phyloP scores from a whole-genome alignment of 2,888 invertebrate genomes.

The Neelides folsomi region DNA sequence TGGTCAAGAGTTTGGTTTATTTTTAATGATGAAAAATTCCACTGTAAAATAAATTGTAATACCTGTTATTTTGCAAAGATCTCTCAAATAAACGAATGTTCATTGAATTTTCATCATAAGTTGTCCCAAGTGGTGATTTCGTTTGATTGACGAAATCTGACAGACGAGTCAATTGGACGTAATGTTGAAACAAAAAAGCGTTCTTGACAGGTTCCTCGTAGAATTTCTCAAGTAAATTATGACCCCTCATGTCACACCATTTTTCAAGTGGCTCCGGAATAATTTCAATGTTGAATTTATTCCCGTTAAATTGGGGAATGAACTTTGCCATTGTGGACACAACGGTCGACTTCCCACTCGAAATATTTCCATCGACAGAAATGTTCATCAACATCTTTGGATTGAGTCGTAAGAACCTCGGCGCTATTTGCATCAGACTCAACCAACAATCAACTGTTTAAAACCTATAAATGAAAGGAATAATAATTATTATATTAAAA shows the following conservation, averaged over 20 bases:
- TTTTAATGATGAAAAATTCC: too few species aligned
- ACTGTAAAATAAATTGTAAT: too few species aligned
- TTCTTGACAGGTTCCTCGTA: constrained; percentile 42
- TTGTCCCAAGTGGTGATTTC: neutral
- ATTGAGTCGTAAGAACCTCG: constrained; percentile 1
- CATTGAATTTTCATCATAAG: neutral
- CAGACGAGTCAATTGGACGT: constrained; percentile 44
- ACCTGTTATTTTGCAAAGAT: constrained; percentile 38
- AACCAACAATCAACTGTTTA: neutral
- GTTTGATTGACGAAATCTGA: constrained; percentile 18
- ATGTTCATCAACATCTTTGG: constrained; percentile 15
- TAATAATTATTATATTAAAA: too few species aligned
- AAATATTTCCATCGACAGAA: constrained; percentile 32
- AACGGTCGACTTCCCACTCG: constrained; percentile 25
- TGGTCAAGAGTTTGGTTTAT: too few species aligned
- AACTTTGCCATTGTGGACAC: constrained; percentile 17
- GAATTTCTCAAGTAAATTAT: constrained; percentile 39
- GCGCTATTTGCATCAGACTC: neutral
- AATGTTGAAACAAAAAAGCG: constrained; percentile 44
- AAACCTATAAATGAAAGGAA: too few species aligned
- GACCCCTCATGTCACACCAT: constrained; percentile 36
- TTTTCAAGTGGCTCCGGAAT: constrained; percentile 36
- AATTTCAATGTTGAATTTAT: constrained; percentile 15
- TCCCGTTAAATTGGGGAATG: constrained; percentile 9
- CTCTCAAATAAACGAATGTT: constrained; percentile 37